Base-by-base conservation (phyloP, 2,797 vertebrate genomes). In the Danio jaintianensis region DNA sequence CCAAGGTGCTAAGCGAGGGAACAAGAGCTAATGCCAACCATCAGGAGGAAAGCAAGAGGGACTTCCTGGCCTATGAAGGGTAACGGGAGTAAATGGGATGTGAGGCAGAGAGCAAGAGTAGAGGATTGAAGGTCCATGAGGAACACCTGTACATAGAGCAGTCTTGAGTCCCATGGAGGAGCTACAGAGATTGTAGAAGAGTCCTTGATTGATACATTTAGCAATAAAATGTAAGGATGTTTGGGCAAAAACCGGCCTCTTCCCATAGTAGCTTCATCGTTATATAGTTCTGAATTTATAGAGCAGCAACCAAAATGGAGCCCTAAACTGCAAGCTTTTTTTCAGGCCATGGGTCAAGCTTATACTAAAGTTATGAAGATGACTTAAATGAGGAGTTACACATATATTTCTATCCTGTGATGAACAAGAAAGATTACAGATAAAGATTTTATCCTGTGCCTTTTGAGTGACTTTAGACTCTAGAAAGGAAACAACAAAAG, bases 351-450 rank as follows among this genome's bases (percentile, higher is more conserved):
- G 55, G 20, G 62, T 80, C 63, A 71, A 75, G 69, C 22, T 58
- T 70, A 53, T 63, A 79, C 68, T 48, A 48, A 67, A 78, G 47
- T 79, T 53, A 72, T 77, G 67, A 78, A 70, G 77, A 70, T 47
- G 76, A 62, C 78, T 77, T 71, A 56, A 47, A 70, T 73, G 53
- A 64, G 13, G 80, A 36, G n/a, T 58, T 70, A 29, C 29, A 29
- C 29, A 29, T 72, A 48, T 67, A 76, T 82, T 55, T 75, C 61
- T 61, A 59, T 53, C 58, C 43, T 10, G 79, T 13, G 38, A 78
- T 74, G 53, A 82, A 77, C 16, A 38, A 72, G 15, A 71, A 61
- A 67, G 66, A 56, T 64, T 71, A 59, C 8, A 58, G 69, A 58
- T 29, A 4, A 38, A 50, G 38, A 76, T 66, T 47, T 79, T 50